Evolutionary conservation across 2,888 invertebrate genomes (phyloP), one percentile per base, ranked within the genome.

Genomic region (Amiota mariae): DNA sequence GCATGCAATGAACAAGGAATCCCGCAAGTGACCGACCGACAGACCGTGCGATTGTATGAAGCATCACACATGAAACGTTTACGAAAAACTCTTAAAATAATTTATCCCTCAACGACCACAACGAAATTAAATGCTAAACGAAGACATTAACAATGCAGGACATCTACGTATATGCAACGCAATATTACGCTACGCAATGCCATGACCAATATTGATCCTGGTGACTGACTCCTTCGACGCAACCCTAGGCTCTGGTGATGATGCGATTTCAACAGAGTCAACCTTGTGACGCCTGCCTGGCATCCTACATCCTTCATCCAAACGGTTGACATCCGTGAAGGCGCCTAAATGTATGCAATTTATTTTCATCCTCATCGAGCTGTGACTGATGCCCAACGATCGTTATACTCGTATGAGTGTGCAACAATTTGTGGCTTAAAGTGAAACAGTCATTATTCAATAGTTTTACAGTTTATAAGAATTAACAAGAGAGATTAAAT

Each of bases 51-150:
- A 47, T 15, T 49, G 15, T 11, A 24, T 13, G 48, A 15, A 15
- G 49, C 47, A 61, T 36, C 36, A 12, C 56, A 18, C 36, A 59
- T 48, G 67, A 61, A 56, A 49, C 59, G 66, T 70, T 71, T 67
- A 75, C 70, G 72, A 74, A 78, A 77, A 77, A 78, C 79, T 78
- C 78, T 76, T 68, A 77, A 74, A 81, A 79, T 78, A 78, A 84
- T 82, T 81, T 81, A 78, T 80, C 67, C 79, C 78, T 63, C 73
- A 76, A 82, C 76, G 80, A 82, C 82, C 86, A 78, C 86, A 83
- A 81, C 80, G 80, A 81, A 87, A 85, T 87, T 83, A 86, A 87
- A 85, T 86, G 83, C 82, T 84, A 85, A 87, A 84, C 82, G 83
- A 80, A 86, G 81, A 82, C 83, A 86, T 87, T 87, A 85, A 82